These are phyloP conservation scores for Troides aeacus DNA, from an alignment of 2,888 invertebrate genomes.

Conservation along the genomic window DNA sequence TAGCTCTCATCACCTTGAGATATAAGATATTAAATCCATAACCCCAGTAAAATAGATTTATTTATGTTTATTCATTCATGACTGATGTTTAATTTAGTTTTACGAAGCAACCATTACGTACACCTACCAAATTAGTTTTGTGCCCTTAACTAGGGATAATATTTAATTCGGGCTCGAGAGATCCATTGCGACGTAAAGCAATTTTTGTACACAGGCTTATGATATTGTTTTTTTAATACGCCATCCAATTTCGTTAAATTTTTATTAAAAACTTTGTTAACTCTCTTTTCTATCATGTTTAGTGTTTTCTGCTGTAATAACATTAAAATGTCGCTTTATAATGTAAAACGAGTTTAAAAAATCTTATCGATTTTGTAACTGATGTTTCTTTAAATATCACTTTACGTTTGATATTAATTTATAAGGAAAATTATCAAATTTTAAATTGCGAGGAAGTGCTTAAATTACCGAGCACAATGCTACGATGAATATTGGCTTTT, in stretches of 20 bases:
- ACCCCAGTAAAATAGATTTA: neutral
- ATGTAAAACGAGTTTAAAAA: neutral
- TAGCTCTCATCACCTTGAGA: too few species aligned
- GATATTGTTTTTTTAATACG: slow-evolving; percentile 23
- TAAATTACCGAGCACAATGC: slow-evolving; percentile 6
- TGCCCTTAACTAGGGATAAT: slow-evolving; percentile 2
- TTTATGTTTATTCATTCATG: neutral
- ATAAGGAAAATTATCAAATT: too few species aligned
- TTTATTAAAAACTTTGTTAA: slow-evolving; percentile 2
- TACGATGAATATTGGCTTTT: slow-evolving; percentile 1
- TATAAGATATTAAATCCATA: too few species aligned
- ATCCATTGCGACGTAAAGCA: slow-evolving; percentile 15
- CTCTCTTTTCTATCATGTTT: neutral
- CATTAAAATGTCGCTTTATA: neutral
- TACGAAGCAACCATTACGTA: neutral
- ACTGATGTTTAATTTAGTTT: neutral
- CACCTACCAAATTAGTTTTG: slow-evolving; percentile 7
- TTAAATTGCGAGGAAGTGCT: too few species aligned
- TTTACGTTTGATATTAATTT: too few species aligned
- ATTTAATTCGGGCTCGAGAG: slow-evolving; percentile 13
- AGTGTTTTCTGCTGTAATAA: neutral
- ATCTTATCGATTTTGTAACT: too few species aligned
- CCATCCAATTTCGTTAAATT: slow-evolving; percentile 13
- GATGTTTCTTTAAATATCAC: too few species aligned
- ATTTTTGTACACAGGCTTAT: slow-evolving; percentile 9